Base-by-base conservation (phyloP, 2,113 vertebrate genomes). In the Montifringilla adamsi region DNA sequence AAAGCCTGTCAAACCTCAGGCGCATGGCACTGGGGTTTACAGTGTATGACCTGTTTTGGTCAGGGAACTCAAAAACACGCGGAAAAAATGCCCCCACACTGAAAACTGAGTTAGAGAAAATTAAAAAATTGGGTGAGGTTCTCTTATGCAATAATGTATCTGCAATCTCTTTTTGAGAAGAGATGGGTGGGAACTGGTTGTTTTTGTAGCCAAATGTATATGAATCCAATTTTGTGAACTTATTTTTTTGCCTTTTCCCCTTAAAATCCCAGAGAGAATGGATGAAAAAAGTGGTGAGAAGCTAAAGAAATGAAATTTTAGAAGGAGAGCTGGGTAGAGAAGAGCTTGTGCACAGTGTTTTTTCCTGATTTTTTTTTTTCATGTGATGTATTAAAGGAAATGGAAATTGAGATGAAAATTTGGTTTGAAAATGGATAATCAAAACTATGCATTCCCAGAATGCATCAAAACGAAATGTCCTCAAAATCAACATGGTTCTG, bases 51-150 rank as follows among this genome's bases (percentile, higher is more conserved):
- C 3, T 17, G 41, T 50, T 91, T 84, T 49, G 79, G 21, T 56
- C 1, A 3, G 66, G 37, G 77, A 89, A 30, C n/a, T n/a, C 1
- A 2, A 37, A 90, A 77, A 37, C 0, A 1, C 2, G 1, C 1
- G 10, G 6, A 26, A 55, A 41, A 83, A 33, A 8, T 15, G 27
- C 5, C 58, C 13, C 49, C 18, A 37, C 49, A 28, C n/a, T 83
- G 75, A 73, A 94, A 89, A 84, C n/a, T 14, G 7, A 49, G 30
- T 58, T 24, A 60, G 49, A 73, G 62, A 79, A 68, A 84, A 89
- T 10, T 43, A 39, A 37, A 87, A 82, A 92, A 87, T 50, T 1
- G 56, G 53, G 53, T 5, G 7, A 76, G 15, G 37, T 21, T 85
- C 69, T 79, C 50, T 87, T 68, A 39, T 46, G 50, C 1, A 1